These are phyloP conservation scores for Heterochromis multidens DNA, from an alignment of 2,113 vertebrate genomes.

Conservation along the genomic window DNA sequence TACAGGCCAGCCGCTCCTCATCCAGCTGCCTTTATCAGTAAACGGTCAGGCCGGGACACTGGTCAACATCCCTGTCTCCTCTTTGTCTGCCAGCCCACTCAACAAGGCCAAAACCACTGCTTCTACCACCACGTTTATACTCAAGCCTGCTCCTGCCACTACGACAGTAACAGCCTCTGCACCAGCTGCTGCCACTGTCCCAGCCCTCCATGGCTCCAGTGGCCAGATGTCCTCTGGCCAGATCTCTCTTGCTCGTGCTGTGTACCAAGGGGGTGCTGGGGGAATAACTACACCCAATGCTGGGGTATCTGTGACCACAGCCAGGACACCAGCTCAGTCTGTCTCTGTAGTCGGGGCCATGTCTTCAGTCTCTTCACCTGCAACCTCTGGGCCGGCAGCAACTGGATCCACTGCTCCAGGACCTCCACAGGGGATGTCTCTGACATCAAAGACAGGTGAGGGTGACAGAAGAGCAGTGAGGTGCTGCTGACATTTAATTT, in stretches of 20 bases:
- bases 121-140: constrained; percentile 71
- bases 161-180: constrained; percentile 30
- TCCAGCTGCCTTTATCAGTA: constrained; percentile 76
- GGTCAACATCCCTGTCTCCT: constrained; percentile 74
- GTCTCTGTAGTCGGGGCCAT: constrained; percentile 73
- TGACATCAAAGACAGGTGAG: constrained; percentile 79
- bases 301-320: constrained; percentile 75
- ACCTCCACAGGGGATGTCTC: constrained; percentile 70
- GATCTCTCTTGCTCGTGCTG: constrained; percentile 70
- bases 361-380: constrained; percentile 69
- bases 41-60: constrained; percentile 69
- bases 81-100: constrained; percentile 61
- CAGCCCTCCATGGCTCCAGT: constrained; percentile 49
- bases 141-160: constrained; percentile 63
- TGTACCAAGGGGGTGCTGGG: constrained; percentile 74
- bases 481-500: background rate
- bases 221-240: constrained; percentile 52
- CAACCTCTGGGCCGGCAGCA: constrained; percentile 73
- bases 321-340: constrained; percentile 67
- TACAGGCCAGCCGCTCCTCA: constrained; percentile 71
- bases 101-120: constrained; percentile 74
- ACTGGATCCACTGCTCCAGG: constrained; percentile 75
- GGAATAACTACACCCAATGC: constrained; percentile 71
- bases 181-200: constrained; percentile 23
- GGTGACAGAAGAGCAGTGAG: background rate